Conservation (phyloP, 2,797 vertebrate genomes). For the Trichosurus vulpecula region DNA sequence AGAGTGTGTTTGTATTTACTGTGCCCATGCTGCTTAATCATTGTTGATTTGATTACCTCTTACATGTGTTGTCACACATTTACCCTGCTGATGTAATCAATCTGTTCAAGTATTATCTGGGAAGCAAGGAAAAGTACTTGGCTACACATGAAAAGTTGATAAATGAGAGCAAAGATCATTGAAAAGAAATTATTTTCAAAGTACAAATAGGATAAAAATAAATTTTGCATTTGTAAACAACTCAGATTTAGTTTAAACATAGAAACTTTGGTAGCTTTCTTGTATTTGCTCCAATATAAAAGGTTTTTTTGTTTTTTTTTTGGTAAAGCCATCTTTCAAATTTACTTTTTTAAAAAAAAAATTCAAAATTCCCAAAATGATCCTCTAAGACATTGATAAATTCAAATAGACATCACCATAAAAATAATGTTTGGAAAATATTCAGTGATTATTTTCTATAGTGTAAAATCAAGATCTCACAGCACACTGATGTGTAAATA, state of each 20-base stretch:
- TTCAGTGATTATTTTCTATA: constrained; percentile 12
- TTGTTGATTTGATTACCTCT: not conserved
- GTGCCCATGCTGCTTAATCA: constrained; percentile 27
- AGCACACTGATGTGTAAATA: not conserved
- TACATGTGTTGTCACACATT: not conserved
- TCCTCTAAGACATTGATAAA: constrained; percentile 11
- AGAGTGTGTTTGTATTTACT: not conserved
- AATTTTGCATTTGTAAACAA: not conserved
- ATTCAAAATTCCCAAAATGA: not conserved
- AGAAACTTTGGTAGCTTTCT: not conserved
- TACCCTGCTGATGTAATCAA: not conserved
- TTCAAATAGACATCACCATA: constrained; percentile 2
- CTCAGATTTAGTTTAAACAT: not conserved
- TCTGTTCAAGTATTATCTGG: not conserved
- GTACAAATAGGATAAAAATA: not conserved
- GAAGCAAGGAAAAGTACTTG: not conserved
- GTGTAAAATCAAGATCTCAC: constrained; percentile 26
- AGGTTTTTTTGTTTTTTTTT: no score
- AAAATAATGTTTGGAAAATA: constrained; percentile 31
- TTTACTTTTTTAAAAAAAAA: not conserved
- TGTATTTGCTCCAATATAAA: not conserved
- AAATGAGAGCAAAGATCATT: not conserved
- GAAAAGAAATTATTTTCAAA: constrained; percentile 24
- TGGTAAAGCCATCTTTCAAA: not conserved
- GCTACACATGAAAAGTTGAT: constrained; percentile 13